Evolutionary conservation across 1,140 invertebrate genomes (phyloP).

Genomic region (Trichonephila clavipes): DNA sequence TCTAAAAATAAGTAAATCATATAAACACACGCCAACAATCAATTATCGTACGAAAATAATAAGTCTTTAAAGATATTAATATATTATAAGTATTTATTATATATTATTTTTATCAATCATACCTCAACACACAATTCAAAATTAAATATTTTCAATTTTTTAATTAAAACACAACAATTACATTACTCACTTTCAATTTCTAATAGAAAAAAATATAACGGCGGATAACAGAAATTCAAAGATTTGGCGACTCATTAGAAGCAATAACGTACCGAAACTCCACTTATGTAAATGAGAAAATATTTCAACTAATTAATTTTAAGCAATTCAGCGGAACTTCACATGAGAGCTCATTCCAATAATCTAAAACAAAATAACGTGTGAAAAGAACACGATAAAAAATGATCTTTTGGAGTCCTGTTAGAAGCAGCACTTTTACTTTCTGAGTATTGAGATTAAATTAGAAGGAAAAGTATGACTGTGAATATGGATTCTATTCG

Average conservation of each 20-base stretch:
- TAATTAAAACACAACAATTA: too few relatives aligned
- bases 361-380: not conserved
- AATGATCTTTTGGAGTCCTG: not conserved
- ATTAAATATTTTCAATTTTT: too few relatives aligned
- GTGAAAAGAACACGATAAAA: not conserved
- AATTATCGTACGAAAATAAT: too few relatives aligned
- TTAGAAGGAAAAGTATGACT: not conserved
- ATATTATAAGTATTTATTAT: too few relatives aligned
- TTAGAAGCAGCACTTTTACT: not conserved
- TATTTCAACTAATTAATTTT: not conserved
- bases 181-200: too few relatives aligned
- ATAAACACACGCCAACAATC: too few relatives aligned
- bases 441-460: not conserved
- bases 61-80: too few relatives aligned
- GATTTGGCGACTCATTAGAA: not conserved
- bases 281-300: not conserved
- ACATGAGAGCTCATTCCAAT: not conserved
- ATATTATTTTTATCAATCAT: too few relatives aligned
- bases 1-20: too few relatives aligned
- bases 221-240: too few relatives aligned
- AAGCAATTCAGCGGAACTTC: not conserved
- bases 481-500: not conserved
- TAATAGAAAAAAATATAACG: too few relatives aligned
- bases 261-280: not conserved
- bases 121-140: too few relatives aligned